Conservation (phyloP, 2,888 invertebrate species). For the Cheilosia impressa region DNA sequence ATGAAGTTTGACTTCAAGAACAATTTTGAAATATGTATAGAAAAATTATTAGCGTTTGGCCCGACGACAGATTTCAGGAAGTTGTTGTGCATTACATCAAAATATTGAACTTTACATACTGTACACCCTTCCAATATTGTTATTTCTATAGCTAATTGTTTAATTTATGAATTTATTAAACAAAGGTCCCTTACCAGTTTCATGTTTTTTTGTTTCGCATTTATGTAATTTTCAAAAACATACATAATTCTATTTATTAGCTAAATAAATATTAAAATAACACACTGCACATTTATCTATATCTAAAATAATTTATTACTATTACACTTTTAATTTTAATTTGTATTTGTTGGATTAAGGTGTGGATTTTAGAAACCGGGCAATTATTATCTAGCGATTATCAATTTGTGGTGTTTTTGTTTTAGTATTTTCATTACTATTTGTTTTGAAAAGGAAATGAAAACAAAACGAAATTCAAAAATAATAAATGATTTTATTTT, state of each 20-base stretch:
- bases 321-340: slow-evolving; percentile 29
- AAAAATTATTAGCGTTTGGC: neutral
- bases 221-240: slow-evolving; percentile 65
- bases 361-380: slow-evolving; percentile 69
- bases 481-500: slow-evolving; percentile 45
- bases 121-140: slow-evolving; percentile 32
- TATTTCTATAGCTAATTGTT: slow-evolving; percentile 76
- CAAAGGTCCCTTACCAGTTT: slow-evolving; percentile 83
- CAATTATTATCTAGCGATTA: slow-evolving; percentile 71
- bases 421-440: slow-evolving; percentile 5
- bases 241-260: slow-evolving; percentile 44
- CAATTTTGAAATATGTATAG: neutral
- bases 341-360: slow-evolving; percentile 40
- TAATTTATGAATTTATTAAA: slow-evolving; percentile 77
- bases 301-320: slow-evolving; percentile 26
- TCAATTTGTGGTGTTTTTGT: slow-evolving; percentile 52
- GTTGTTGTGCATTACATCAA: slow-evolving; percentile 10
- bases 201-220: slow-evolving; percentile 45
- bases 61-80: neutral
- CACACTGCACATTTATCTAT: slow-evolving; percentile 39
- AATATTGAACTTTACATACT: slow-evolving; percentile 29
- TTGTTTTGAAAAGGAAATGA: neutral
- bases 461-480: slow-evolving; percentile 8
- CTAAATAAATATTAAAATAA: slow-evolving; percentile 49
- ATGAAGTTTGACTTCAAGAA: too few relatives aligned